Base-by-base conservation (phyloP, 23 tunicate genomes). In the Ascidia mentula region DNA sequence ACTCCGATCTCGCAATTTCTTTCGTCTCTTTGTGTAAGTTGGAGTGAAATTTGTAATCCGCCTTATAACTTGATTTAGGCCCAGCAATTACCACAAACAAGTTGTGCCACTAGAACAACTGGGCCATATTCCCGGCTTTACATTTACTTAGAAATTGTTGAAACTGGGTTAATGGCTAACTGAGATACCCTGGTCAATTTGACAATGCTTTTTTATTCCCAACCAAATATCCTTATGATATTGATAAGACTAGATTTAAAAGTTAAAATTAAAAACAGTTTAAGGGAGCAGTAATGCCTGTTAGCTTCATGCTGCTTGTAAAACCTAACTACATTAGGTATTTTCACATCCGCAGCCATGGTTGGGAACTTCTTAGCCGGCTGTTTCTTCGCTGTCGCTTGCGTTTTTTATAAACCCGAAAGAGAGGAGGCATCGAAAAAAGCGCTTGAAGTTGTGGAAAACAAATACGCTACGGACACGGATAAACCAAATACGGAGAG, bases 1-100 rank as follows among this genome's bases (percentile, higher is more conserved):
- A 60, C 5, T 60, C 39, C 36, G 73, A 73, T 12, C 73, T 91
- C 84, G 88, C 84, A 3, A 24, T 91, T 26, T 72, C 72, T 32
- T 79, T 91, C 72, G 72, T 91, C 37, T 37, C 72, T 18, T 53
- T 86, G 2, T 60, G 97, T 91, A 74, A 71, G 91, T 30, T 42
- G 15, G 53, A 42, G 15, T 42, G 53, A 42, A 42, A 42, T 9
- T 15, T 42, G 12, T 42, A 9, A 15, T 42, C 53, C 53, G 12
- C 15, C 12, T 42, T 9, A 9, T 20, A 53, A 53, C 24, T 6
- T 53, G 65, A 5, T 53, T 53, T 20, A 53, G 65, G n/a, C n/a
- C n/a, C n/a, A n/a, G n/a, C n/a, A n/a, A n/a, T n/a, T n/a, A n/a
- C n/a, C n/a, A n/a, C n/a, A n/a, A n/a, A n/a, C n/a, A n/a, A n/a